A percentile compares a stretch with the other conserved stretches of the same genome.
Conservation (phyloP, 2,888 invertebrate genomes). For the Eulithis prunata region DNA sequence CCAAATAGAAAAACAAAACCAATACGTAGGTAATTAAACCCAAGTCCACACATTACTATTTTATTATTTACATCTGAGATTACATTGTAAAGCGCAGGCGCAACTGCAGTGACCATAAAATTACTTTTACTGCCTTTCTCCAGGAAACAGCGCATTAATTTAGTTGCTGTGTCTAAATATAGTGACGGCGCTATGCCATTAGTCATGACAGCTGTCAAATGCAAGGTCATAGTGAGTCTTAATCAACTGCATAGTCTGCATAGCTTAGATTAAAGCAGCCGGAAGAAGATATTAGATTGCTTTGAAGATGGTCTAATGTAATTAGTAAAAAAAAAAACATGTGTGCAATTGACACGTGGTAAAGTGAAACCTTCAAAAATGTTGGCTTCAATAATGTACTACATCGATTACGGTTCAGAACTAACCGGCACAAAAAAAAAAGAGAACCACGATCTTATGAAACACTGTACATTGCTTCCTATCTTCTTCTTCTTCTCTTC, state of each 20-base stretch:
- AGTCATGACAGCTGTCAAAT: slow-evolving; percentile 36
- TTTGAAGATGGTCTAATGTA: too few relatives aligned
- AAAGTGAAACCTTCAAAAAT: too few relatives aligned
- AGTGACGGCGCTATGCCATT: slow-evolving; percentile 39
- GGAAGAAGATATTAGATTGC: too few relatives aligned
- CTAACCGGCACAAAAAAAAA: too few relatives aligned
- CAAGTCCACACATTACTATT: neutral
- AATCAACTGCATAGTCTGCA: neutral
- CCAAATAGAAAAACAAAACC: neutral
- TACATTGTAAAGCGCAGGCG: slow-evolving; percentile 20
- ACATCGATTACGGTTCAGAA: too few relatives aligned
- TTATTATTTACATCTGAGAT: slow-evolving; percentile 14
- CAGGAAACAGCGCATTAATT: slow-evolving; percentile 39
- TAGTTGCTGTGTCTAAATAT: slow-evolving; percentile 40
- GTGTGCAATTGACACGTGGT: too few relatives aligned
- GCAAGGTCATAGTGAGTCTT: slow-evolving; percentile 29
- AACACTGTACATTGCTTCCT: too few relatives aligned
- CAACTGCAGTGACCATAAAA: slow-evolving; percentile 22
- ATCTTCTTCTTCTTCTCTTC: too few relatives aligned
- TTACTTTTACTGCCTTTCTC: slow-evolving; percentile 39
- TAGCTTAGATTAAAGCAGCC: neutral
- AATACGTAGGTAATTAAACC: neutral
- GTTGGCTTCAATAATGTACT: too few relatives aligned
- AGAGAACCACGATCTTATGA: too few relatives aligned
- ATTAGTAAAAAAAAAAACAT: too few relatives aligned